Percentiles rank a stretch among this genome's conserved stretches.
Conservation (phyloP, 2,113 vertebrate species). For the Erinaceus europaeus region DNA sequence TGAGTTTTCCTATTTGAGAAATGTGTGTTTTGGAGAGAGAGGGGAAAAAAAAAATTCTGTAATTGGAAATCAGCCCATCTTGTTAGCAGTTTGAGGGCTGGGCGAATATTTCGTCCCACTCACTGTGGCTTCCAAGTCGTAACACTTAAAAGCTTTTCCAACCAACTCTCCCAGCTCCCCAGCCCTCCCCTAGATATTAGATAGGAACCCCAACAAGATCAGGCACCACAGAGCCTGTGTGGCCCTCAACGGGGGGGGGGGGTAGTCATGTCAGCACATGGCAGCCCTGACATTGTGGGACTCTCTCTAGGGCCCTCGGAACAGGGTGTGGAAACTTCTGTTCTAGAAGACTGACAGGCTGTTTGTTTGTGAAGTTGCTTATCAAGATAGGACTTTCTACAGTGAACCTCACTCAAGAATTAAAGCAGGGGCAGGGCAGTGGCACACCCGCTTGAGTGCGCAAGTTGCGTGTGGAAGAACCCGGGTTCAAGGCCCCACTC, state of each 20-base stretch:
- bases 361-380: background rate
- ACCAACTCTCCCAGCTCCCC: background rate
- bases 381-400: background rate
- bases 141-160: conserved; percentile 28
- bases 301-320: background rate
- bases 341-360: background rate
- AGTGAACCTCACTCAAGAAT: background rate
- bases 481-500: no score
- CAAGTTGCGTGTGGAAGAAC: no score
- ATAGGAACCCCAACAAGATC: background rate
- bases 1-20: conserved; percentile 23
- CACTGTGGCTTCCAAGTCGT: background rate
- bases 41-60: background rate
- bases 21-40: conserved; percentile 16
- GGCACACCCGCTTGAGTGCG: no score
- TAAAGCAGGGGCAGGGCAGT: background rate
- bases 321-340: background rate
- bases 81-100: background rate
- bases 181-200: background rate
- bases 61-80: background rate
- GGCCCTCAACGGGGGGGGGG: background rate
- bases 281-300: background rate
- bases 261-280: background rate
- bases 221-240: background rate
- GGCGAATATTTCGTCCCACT: background rate